Percentiles rank a stretch among this genome's conserved stretches.
These are phyloP conservation scores for Seriola rivoliana DNA, from an alignment of 2,113 vertebrate genomes.

Conservation along the genomic window DNA sequence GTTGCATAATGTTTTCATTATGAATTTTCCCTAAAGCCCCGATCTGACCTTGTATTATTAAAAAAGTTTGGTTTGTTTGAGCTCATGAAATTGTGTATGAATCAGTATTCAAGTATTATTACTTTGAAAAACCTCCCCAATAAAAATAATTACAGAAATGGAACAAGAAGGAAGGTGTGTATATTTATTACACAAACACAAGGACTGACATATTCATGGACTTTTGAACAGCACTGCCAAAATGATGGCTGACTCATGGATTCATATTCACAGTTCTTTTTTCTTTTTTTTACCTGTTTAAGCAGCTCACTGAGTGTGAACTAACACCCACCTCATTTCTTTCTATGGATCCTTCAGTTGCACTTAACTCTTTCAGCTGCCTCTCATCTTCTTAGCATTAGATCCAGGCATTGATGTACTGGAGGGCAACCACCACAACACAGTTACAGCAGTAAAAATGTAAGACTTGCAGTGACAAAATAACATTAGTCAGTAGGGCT, in stretches of 20 bases:
- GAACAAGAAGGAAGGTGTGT: neutral
- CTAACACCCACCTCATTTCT: slow-evolving; percentile 13
- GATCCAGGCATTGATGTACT: neutral
- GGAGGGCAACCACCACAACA: neutral
- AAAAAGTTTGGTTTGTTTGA: neutral
- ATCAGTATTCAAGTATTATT: neutral
- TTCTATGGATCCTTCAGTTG: slow-evolving; percentile 4
- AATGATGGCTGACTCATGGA: slow-evolving; percentile 20
- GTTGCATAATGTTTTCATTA: neutral
- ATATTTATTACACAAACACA: slow-evolving; percentile 3
- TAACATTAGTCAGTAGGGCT: neutral
- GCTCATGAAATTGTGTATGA: neutral
- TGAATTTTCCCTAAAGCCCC: neutral
- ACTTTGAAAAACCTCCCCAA: neutral
- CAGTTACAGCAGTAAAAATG: neutral
- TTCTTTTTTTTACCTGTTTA: slow-evolving; percentile 2
- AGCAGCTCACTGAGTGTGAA: neutral
- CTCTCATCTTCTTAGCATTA: neutral
- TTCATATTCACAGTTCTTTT: neutral
- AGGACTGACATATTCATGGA: neutral
- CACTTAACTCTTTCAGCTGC: neutral
- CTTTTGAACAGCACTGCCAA: neutral
- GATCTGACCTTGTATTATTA: neutral
- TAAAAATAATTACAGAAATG: neutral
- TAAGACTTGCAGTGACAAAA: neutral